Evolutionary conservation across 2,888 invertebrate species (phyloP), one percentile per base, ranked within the genome.

Genomic region (Melieria picta): DNA sequence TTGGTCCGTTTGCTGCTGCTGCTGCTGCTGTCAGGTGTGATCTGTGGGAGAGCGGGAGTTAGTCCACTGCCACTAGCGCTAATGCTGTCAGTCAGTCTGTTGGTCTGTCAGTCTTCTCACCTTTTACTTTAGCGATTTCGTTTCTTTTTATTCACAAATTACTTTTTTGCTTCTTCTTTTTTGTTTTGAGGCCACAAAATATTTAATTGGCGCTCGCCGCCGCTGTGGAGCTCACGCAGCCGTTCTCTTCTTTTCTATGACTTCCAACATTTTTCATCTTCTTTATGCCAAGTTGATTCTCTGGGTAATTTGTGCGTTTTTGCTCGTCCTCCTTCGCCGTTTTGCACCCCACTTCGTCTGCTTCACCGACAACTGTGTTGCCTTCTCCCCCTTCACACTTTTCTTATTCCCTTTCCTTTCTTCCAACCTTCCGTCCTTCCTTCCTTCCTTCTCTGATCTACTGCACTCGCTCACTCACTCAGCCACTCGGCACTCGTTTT

Each of bases 161-260:
- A 52, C 74, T 60, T 63, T 58, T 74, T 69, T 50, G 74, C 65
- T 50, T 68, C 11, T 65, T 70, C 65, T 61, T 69, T 74, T 68
- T 66, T 73, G 74, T 78, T 79, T 67, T 73, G 65, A 65, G 74
- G 65, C 71, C 73, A 71, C 64, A 64, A 68, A 62, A 70, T 65
- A 56, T 79, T 79, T 81, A 81, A 80, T 80, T 81, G 80, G 82
- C 79, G 80, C 80, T 77, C 77, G 76, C 76, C 77, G 75, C 76
- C 71, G 77, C 76, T 76, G 75, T 80, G 74, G 76, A 77, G 80
- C 82, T 83, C 84, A 83, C 84, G 82, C 84, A 83, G 84, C 83
- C 84, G 83, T 84, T 82, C 83, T 83, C 80, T 79, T 79, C 79
- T 80, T 80, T 81, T 84, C 83, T 83, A 82, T 83, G 81, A 82